A percentile compares a stretch with the other conserved stretches of the same genome.
phyloP scores from a whole-genome alignment of 2,113 vertebrate genomes.

The Neolamprologus sp. region DNA sequence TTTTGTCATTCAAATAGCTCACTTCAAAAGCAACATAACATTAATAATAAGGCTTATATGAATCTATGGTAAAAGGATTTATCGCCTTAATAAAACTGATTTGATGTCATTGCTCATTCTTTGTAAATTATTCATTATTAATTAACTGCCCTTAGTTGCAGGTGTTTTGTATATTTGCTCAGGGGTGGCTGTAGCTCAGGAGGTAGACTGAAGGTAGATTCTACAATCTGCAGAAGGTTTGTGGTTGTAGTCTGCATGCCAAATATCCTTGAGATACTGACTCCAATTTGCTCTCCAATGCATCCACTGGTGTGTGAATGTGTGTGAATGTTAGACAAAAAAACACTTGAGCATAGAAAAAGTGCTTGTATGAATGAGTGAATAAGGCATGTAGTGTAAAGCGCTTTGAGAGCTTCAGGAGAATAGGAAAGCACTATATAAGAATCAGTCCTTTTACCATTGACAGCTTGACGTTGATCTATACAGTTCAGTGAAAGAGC shows the following conservation, averaged over 20 bases:
- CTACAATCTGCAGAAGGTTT: not conserved
- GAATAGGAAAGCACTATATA: not conserved
- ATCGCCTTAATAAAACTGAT: not conserved
- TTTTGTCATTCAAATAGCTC: not conserved
- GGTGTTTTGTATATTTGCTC: not conserved
- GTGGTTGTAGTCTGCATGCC: not conserved
- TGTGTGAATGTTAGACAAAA: not conserved
- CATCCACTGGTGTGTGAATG: not conserved
- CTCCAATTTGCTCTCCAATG: not conserved
- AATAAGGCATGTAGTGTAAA: not conserved
- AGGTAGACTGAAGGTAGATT: not conserved
- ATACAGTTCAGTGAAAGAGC: not conserved
- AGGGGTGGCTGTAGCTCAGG: not conserved
- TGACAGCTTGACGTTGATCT: not conserved
- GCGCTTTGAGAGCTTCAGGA: not conserved
- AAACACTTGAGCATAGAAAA: not conserved
- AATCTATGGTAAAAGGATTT: not conserved
- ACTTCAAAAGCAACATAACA: not conserved
- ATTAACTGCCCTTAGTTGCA: conserved; percentile 20
- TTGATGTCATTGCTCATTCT: not conserved
- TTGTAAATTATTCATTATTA: conserved; percentile 33
- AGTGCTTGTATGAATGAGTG: not conserved
- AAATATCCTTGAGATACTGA: not conserved
- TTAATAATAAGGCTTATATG: not conserved
- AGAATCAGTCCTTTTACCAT: not conserved